Evolutionary conservation across 2,113 vertebrate genomes (phyloP).

Genomic region (Notothenia coriiceps): DNA sequence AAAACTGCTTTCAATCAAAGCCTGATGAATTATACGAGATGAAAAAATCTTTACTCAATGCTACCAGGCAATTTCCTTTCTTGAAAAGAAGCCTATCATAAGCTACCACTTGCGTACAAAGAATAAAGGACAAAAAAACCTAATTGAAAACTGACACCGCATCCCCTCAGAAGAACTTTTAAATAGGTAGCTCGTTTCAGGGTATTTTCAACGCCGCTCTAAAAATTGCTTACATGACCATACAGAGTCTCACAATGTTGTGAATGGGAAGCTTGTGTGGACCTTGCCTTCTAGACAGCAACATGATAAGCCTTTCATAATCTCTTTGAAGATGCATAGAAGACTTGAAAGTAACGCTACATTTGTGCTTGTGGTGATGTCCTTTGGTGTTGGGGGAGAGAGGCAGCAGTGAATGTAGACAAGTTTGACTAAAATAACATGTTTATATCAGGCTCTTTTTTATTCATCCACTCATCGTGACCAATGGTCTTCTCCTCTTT

Average conservation of each 20-base stretch:
- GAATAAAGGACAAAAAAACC: neutral
- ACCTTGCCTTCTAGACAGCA: slow-evolving; percentile 37
- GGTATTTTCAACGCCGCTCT: slow-evolving; percentile 24
- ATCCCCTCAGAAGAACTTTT: slow-evolving; percentile 37
- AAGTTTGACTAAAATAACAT: slow-evolving; percentile 31
- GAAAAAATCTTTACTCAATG: slow-evolving; percentile 16
- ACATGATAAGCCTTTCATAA: slow-evolving; percentile 60
- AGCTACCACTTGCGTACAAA: slow-evolving; percentile 9
- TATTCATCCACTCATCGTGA: slow-evolving; percentile 22
- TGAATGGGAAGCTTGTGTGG: slow-evolving; percentile 34
- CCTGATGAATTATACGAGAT: slow-evolving; percentile 27
- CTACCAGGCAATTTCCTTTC: slow-evolving; percentile 17
- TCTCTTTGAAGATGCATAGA: slow-evolving; percentile 56
- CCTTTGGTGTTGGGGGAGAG: slow-evolving; percentile 8
- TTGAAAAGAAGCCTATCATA: slow-evolving; percentile 53
- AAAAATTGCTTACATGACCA: slow-evolving; percentile 13
- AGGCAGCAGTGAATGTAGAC: slow-evolving; percentile 6
- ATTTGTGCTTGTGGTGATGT: slow-evolving; percentile 26
- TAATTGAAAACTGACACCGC: slow-evolving; percentile 30
- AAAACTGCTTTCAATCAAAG: slow-evolving; percentile 31
- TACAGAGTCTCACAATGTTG: slow-evolving; percentile 3
- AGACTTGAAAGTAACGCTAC: slow-evolving; percentile 31
- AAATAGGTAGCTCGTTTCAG: slow-evolving; percentile 40
- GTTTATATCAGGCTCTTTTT: slow-evolving; percentile 50
- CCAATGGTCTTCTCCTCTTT: slow-evolving; percentile 12